Evolutionary conservation across 2,888 invertebrate genomes (phyloP), one percentile per base, ranked within the genome.

Genomic region (Megaustenia siamemsis): DNA sequence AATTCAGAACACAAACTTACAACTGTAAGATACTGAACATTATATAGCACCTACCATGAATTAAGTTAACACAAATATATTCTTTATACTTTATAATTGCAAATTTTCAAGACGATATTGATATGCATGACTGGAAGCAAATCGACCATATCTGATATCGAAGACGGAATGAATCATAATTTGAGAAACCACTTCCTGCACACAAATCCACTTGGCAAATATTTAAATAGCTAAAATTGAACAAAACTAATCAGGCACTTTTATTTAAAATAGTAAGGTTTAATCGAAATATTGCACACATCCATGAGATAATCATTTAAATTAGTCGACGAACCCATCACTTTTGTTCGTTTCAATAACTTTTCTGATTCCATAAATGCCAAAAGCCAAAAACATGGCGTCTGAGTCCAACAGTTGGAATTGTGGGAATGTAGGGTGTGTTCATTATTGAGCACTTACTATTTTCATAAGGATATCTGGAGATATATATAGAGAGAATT

Each of bases 311-410:
- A 12, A 32, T 35, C 35, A 35, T 12, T 35, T 53, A 49, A 28
- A 49, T 53, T 32, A 53, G 35, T 15, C 53, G 49, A 40, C 15
- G 21, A 6, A n/a, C 78, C 10, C 12, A 28, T 28, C 40, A 8
- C 5, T 78, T 66, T 68, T 75, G 77, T 84, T 80, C 83, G 83
- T 86, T 75, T 84, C 79, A 80, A 84, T 84, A 75, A 80, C 73
- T 86, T 75, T 79, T 68, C 83, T 84, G 83, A 69, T 87, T 82
- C 84, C 69, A 69, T 68, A 82, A 76, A 86, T 86, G 53, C 81
- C 80, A 85, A 60, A 82, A 56, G 84, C 83, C 86, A 84, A 56
- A n/a, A 88, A 87, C 85, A 88, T 88, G 88, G 88, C 88, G 87
- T 69, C 84, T 8, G 43, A 32, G 77, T 77, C 79, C 68, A 83